Percentiles rank a stretch among this genome's conserved stretches.
These are phyloP conservation scores for Nerophis ophidion DNA, from an alignment of 2,113 vertebrate genomes.

Conservation along the genomic window DNA sequence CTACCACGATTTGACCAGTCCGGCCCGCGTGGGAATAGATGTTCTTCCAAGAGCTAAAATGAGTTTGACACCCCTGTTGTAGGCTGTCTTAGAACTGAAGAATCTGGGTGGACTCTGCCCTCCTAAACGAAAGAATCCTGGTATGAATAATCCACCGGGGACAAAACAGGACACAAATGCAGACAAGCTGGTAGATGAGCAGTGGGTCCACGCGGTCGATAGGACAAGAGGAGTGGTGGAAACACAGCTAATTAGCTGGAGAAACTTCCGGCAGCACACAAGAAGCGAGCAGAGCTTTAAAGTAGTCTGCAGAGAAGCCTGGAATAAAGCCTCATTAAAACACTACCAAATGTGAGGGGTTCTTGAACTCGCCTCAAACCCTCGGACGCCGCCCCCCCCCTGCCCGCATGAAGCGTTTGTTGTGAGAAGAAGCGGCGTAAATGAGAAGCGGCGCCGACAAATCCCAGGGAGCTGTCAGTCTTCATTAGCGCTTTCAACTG, in stretches of 20 bases:
- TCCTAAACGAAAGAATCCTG: too few relatives aligned
- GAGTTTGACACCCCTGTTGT: too few relatives aligned
- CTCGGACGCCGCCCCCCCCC: background rate
- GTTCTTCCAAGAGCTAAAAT: too few relatives aligned
- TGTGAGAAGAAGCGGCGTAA: conserved; percentile 64
- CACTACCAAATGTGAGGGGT: conserved; percentile 54
- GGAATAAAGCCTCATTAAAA: conserved; percentile 57
- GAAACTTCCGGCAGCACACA: conserved; percentile 47
- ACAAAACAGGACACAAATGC: too few relatives aligned
- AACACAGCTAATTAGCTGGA: conserved; percentile 50
- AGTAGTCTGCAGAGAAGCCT: conserved; percentile 38
- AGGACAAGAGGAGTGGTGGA: conserved; percentile 34
- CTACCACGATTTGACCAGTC: too few relatives aligned
- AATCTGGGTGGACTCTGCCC: too few relatives aligned
- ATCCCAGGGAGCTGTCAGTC: conserved; percentile 72
- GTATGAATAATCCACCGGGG: too few relatives aligned
- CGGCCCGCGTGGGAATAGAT: too few relatives aligned
- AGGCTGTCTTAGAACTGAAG: too few relatives aligned
- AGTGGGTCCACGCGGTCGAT: conserved; percentile 33
- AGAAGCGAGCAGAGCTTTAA: conserved; percentile 34
- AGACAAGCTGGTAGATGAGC: conserved; percentile 18
- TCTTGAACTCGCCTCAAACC: conserved; percentile 51
- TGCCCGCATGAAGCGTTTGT: conserved; percentile 50
- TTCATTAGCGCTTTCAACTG: conserved; percentile 70
- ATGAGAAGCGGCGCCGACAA: conserved; percentile 63